Evolutionary conservation across 2,888 invertebrate species (phyloP).

Genomic region (Salpingus planirostris): DNA sequence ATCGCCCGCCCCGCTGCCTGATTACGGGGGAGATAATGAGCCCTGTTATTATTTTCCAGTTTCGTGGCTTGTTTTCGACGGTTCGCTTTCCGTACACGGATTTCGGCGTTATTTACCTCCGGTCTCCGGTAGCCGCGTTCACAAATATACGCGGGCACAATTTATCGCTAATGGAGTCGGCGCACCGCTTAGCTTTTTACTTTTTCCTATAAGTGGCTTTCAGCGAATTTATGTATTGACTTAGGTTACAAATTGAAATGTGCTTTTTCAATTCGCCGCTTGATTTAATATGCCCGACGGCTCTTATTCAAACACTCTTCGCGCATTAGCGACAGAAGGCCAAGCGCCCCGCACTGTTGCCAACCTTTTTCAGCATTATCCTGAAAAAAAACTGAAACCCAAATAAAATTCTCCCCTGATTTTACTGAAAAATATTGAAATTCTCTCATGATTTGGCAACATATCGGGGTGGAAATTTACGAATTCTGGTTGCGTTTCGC

Average conservation of each 20-base stretch:
- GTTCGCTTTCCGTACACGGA: no score
- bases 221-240: constrained; percentile 30
- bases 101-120: constrained; percentile 18
- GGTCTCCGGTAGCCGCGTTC: constrained; percentile 15
- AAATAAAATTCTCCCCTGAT: no score
- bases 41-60: no score
- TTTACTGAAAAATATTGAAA: no score
- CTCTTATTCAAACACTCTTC: constrained; percentile 19
- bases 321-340: constrained; percentile 14
- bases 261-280: constrained; percentile 25
- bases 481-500: constrained; percentile 7
- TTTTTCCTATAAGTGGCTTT: constrained; percentile 26
- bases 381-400: no score
- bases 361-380: no score
- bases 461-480: constrained; percentile 10
- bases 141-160: constrained; percentile 19
- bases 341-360: no score
- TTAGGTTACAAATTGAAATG: constrained; percentile 29
- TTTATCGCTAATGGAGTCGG: constrained; percentile 26
- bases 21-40: no score
- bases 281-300: constrained; percentile 23
- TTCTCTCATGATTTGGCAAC: no score
- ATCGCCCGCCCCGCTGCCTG: no score
- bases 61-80: no score
- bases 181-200: constrained; percentile 22